Base-by-base conservation (phyloP, 2,113 vertebrate genomes). In the Nymphicus hollandicus region DNA sequence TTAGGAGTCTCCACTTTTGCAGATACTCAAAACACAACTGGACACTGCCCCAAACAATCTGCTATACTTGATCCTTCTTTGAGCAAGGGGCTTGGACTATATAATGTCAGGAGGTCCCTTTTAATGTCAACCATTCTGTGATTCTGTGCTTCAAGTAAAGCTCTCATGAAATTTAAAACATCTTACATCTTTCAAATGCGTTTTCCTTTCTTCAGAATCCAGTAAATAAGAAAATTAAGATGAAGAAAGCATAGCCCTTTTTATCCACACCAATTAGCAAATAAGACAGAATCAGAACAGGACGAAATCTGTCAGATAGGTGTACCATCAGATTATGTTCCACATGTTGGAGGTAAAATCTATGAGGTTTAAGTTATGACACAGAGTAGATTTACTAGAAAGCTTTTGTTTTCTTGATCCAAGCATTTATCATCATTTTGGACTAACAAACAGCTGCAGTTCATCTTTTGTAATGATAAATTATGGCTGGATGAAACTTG, bases 371-470 rank as follows among this genome's bases (percentile, higher is more conserved):
- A 85, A 97, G 86, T 72, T 58, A 77, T 81, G 87, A 81, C n/a
- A 76, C 20, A 64, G 29, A 88, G n/a, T 27, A 90, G 60, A 81
- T 74, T 97, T 96, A 92, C 93, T 96, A 95, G 93, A 96, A 96
- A 96, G 88, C 50, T 90, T 94, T 89, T 89, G 69, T 94, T 95
- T 87, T 65, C 65, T 81, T 80, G 37, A 91, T 92, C 65, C 73
- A 87, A 78, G 47, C 61, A 91, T 92, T 96, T 89, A 95, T 93
- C 69, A 89, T 79, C 47, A 88, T 93, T 92, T 96, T 88, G 94
- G 80, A 69, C 19, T 69, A 96, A 79, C 61, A 94, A 96, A 79
- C 61, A 94, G 88, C 61, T 91, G 89, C 61, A 93, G 73, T 84
- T 95, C 80, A 92, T 93, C 72, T 79, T 96, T 86, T 84, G 73